Base-by-base conservation (phyloP, 2,797 vertebrate species). In the Periparus ater region DNA sequence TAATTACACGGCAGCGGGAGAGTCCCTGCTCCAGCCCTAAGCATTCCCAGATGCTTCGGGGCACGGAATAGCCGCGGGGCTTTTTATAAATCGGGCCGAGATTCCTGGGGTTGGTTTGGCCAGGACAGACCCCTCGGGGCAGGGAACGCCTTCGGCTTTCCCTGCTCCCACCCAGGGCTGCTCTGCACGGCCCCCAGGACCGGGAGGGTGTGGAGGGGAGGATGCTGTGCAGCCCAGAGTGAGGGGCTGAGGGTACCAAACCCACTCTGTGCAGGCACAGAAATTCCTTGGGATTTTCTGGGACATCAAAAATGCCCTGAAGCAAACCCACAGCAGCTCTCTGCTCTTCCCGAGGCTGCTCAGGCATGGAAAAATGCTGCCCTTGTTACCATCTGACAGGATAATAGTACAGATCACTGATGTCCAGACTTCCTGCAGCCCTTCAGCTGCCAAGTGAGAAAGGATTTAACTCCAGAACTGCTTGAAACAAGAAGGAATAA, bases 1-100 rank as follows among this genome's bases (percentile, higher is more conserved):
- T 96, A 97, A 97, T 97, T 96, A 96, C 30, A 96, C 34, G 58
- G 77, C 23, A 3, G 38, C 30, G 6, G 38, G 10, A 79, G 19
- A 55, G 47, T 23, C 9, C 1, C 42, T 32, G 42, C 25, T 89
- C 71, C 79, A 45, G 42, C 51, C 74, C 74, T 92, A 89, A 95
- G 61, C 3, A 4, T 45, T 96, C 84, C 94, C 96, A 95, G 47
- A 94, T 89, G 95, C n/a, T 20, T 16, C 27, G 50, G 4, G 4
- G 50, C 36, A 25, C 32, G 30, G n/a, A 85, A 72, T 15, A 7
- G 81, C 87, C 26, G 3, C 81, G 16, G 70, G 82, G 68, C 61
- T 95, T 95, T 97, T 85, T 95, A 91, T 93, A 93, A 90, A 34
- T 63, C 9, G 9, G 3, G 73, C 29, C 1, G 7, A 54, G 62